These are phyloP conservation scores for Ailurus styani DNA, from an alignment of 2,113 vertebrate genomes.

Conservation along the genomic window DNA sequence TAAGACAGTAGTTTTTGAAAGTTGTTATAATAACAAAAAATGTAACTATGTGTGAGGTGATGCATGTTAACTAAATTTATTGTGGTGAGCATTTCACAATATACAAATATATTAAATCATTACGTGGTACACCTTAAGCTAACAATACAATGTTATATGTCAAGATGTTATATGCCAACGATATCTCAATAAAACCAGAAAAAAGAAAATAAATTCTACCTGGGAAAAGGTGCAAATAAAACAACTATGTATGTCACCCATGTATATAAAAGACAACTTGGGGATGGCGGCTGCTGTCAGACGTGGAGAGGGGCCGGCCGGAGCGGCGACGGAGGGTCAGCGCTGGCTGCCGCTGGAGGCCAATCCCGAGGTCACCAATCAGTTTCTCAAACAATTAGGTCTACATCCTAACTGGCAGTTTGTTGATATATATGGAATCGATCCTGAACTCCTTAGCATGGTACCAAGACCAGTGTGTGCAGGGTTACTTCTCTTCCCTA, in stretches of 20 bases:
- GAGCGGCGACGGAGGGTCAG: conserved; percentile 85
- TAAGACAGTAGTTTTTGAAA: not conserved
- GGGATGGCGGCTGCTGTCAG: conserved; percentile 64
- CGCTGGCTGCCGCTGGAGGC: conserved; percentile 97
- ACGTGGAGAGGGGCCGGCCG: not conserved
- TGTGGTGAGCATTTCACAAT: not conserved
- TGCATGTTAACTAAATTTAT: not conserved
- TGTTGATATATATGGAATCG: no score
- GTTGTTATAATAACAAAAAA: not conserved
- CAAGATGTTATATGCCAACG: not conserved
- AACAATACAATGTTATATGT: not conserved
- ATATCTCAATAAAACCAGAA: not conserved
- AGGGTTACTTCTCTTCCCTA: no score
- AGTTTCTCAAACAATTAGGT: no score
- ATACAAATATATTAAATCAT: not conserved
- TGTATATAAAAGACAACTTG: not conserved
- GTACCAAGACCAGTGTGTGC: no score
- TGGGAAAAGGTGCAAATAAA: not conserved
- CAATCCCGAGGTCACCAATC: conserved; percentile 97
- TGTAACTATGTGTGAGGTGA: not conserved
- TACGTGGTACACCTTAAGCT: not conserved
- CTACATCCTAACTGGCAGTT: no score
- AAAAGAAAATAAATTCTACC: not conserved
- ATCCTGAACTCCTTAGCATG: no score
- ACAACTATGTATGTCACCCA: not conserved